A percentile compares a stretch with the other conserved stretches of the same genome.
phyloP scores from a whole-genome alignment of 2,888 invertebrate species.

The Colletes collaris region DNA sequence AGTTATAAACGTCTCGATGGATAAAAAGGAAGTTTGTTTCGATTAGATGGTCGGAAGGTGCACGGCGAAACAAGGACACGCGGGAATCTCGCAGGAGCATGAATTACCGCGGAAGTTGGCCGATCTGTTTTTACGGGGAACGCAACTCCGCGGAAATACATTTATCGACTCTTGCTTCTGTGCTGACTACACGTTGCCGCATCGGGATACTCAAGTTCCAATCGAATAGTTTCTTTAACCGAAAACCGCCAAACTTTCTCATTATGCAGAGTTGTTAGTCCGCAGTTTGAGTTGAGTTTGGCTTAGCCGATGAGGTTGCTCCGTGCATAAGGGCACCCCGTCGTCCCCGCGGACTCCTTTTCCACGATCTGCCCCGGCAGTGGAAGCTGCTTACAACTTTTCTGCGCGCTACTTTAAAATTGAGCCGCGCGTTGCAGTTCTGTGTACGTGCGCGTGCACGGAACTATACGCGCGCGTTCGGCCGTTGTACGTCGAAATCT shows the following conservation, averaged over 20 bases:
- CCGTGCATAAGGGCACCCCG: constrained; percentile 38
- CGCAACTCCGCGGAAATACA: constrained; percentile 10
- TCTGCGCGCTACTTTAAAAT: constrained; percentile 67
- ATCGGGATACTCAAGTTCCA: constrained; percentile 62
- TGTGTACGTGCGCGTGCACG: background rate
- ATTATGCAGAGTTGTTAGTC: constrained; percentile 72
- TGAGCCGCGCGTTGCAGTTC: constrained; percentile 36
- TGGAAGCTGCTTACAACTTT: constrained; percentile 73
- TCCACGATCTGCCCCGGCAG: constrained; percentile 45
- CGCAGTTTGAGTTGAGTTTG: constrained; percentile 69
- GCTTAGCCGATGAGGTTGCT: constrained; percentile 68
- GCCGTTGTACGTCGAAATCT: constrained; percentile 15
- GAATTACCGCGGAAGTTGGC: constrained; percentile 4
- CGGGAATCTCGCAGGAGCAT: background rate
- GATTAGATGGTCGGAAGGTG: background rate
- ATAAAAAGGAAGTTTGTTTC: background rate
- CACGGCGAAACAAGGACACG: background rate
- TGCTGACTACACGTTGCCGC: constrained; percentile 15
- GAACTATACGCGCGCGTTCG: background rate
- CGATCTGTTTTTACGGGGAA: constrained; percentile 17
- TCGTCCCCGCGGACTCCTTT: constrained; percentile 46
- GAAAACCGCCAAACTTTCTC: constrained; percentile 70
- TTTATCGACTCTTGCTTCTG: constrained; percentile 15
- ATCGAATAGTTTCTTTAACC: constrained; percentile 72
- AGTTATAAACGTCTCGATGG: too few relatives aligned